phyloP scores from a whole-genome alignment of 2,797 vertebrate species.

The Sebastes flavidus region DNA sequence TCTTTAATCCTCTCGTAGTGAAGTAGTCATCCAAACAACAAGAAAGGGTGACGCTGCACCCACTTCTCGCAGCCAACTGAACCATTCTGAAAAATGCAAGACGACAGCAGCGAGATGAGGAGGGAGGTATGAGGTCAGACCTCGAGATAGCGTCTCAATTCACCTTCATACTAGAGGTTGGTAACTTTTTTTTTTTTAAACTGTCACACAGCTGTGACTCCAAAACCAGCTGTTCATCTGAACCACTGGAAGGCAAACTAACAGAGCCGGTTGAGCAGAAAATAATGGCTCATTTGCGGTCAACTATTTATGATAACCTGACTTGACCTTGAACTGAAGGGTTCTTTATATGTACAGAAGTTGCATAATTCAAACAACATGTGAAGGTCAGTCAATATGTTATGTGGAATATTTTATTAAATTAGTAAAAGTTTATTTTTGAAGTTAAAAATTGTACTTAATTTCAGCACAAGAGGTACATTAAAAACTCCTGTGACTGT shows the following conservation, averaged over 20 bases:
- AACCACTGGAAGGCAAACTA: slow-evolving; percentile 21
- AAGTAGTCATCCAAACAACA: neutral
- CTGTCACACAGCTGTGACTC: slow-evolving; percentile 12
- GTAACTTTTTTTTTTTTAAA: neutral
- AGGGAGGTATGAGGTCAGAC: slow-evolving; percentile 11
- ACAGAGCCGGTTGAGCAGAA: neutral
- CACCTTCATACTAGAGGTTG: neutral
- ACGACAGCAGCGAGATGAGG: neutral
- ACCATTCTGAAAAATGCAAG: neutral
- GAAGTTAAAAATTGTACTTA: neutral
- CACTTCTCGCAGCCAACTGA: too few relatives aligned
- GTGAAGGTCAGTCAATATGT: neutral
- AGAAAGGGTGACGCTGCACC: neutral
- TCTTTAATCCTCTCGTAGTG: neutral
- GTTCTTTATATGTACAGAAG: neutral
- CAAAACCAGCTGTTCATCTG: slow-evolving; percentile 20
- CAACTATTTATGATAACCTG: neutral
- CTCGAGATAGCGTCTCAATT: slow-evolving; percentile 7
- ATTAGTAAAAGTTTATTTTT: neutral
- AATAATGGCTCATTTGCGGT: neutral
- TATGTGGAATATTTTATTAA: neutral
- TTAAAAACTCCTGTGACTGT: neutral
- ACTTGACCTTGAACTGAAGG: neutral
- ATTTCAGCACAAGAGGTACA: neutral
- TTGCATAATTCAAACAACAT: neutral